Conservation (phyloP, 2,797 vertebrate genomes). For the Rhabdomys pumilio region DNA sequence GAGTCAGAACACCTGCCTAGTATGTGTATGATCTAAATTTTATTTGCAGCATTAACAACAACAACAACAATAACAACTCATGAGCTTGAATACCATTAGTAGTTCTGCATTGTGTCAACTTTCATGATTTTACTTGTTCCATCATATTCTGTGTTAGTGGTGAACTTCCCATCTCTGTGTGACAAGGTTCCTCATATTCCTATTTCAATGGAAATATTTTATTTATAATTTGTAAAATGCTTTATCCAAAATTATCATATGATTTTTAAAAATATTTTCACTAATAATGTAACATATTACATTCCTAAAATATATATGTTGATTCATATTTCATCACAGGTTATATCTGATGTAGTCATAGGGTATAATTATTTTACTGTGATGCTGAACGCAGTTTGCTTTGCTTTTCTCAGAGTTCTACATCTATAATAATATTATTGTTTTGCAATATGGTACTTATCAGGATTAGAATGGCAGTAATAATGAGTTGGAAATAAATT, state of each 20-base stretch:
- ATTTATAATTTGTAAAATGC: neutral
- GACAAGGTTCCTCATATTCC: neutral
- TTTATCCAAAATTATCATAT: neutral
- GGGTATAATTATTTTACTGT: neutral
- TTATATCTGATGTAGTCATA: neutral
- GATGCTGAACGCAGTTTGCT: neutral
- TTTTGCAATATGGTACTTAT: neutral
- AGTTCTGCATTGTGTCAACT: neutral
- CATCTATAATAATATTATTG: neutral
- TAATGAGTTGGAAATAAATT: neutral
- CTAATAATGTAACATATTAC: neutral
- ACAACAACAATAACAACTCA: neutral
- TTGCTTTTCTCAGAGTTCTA: neutral
- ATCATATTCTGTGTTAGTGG: neutral
- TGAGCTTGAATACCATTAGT: neutral
- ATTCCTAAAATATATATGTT: neutral
- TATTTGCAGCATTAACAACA: neutral
- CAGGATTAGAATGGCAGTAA: neutral
- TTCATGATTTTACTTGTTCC: neutral
- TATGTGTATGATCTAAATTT: neutral
- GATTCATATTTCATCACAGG: neutral
- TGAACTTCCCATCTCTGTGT: neutral
- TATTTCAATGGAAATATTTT: neutral
- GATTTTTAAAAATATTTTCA: neutral
- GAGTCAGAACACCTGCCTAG: neutral